A percentile compares a stretch with the other conserved stretches of the same genome.
phyloP scores from a whole-genome alignment of 2,113 vertebrate genomes.

The Brachirus orientalis region DNA sequence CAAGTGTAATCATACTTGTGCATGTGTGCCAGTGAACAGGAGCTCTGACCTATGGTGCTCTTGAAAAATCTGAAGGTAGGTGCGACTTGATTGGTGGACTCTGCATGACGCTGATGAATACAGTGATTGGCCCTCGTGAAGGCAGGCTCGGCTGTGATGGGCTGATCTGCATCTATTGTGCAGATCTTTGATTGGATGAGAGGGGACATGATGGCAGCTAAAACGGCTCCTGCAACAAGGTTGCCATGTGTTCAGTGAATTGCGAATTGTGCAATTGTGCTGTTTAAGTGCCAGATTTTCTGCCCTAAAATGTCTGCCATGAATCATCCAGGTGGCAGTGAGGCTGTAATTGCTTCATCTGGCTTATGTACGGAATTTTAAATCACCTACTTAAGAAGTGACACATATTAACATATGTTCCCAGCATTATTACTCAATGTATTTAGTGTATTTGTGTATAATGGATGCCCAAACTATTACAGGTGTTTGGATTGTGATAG shows the following conservation, averaged over 20 bases:
- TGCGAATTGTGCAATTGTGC: constrained; percentile 41
- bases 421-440: constrained; percentile 52
- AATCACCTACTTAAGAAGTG: constrained; percentile 58
- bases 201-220: constrained; percentile 57
- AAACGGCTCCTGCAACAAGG: constrained; percentile 49
- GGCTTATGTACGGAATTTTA: constrained; percentile 63
- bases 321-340: constrained; percentile 69
- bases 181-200: constrained; percentile 68
- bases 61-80: constrained; percentile 71
- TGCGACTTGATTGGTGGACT: constrained; percentile 51
- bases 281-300: constrained; percentile 27
- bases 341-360: constrained; percentile 64
- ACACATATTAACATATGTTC: constrained; percentile 68
- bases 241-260: constrained; percentile 28
- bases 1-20: constrained; percentile 8
- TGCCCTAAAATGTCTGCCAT: constrained; percentile 59
- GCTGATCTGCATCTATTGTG: constrained; percentile 64
- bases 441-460: constrained; percentile 44
- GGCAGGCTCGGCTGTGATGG: constrained; percentile 48
- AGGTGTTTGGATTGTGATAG: constrained; percentile 52
- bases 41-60: constrained; percentile 29
- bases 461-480: constrained; percentile 20
- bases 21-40: constrained; percentile 45
- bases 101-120: constrained; percentile 77
- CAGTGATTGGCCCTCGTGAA: constrained; percentile 73